Base-by-base conservation (phyloP, 2,797 vertebrate species). In the Spinibarbus caldwelli region DNA sequence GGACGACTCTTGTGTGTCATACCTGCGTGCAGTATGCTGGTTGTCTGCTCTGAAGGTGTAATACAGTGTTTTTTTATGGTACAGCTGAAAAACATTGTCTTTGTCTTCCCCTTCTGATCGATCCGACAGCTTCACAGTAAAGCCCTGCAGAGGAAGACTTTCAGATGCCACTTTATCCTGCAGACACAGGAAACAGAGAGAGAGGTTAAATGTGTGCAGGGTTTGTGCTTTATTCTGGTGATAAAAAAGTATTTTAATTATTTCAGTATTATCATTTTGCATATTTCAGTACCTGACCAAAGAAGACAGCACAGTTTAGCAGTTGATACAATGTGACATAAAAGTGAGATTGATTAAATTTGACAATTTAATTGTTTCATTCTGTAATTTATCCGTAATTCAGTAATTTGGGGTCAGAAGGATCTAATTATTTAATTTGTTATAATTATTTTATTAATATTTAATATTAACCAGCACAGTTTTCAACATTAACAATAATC, bases 51-150 rank as follows among this genome's bases (percentile, higher is more conserved):
- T 96, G 94, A 99, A 99, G 87, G 95, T 97, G 67, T 97, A 99
- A 92, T 97, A 99, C 34, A 99, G 95, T 0, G 96, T 98, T 92
- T 98, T 98, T 93, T 99, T 99, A 94, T 99, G 98, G 93, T 97
- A 99, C 72, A 99, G 97, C 86, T 99, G 98, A 87, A 99, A 99
- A 81, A 97, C 87, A 3, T 93, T 94, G 83, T 93, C 93, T 57
- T 94, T 92, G 34, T 97, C 96, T 0, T 88, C 96, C 86, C 95
- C 95, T 73, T 97, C 97, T 1, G 96, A 95, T 86, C 94, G 96
- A 86, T 97, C 96, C 4, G 96, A 95, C 76, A 95, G 92, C 87
- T 95, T 96, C 72, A 99, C 95, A 10, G 97, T 98, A 93, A 99
- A 99, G 64, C 98, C 97, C 92, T 98, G 93, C 88, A 99, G 94